phyloP scores from a whole-genome alignment of 2,888 invertebrate species.

The Dendrolimus pini region DNA sequence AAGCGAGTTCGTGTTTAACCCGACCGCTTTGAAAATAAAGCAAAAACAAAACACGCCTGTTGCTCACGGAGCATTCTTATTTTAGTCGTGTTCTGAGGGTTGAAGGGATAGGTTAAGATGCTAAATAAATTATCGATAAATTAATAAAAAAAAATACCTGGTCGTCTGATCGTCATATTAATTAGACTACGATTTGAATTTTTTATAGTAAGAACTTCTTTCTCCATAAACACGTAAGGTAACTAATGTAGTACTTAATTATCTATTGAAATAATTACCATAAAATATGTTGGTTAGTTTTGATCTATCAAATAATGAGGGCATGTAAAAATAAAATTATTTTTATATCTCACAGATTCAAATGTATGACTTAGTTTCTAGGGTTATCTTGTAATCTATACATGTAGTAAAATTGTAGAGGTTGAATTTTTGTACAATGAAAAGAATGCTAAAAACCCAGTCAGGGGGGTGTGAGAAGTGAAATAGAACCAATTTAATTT shows the following conservation, averaged over 20 bases:
- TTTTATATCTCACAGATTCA: too few relatives aligned
- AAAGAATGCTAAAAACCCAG: too few relatives aligned
- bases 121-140: conserved; percentile 11
- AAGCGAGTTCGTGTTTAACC: conserved; percentile 24
- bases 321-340: too few relatives aligned
- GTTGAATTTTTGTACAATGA: too few relatives aligned
- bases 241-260: background rate
- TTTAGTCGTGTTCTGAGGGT: conserved; percentile 27
- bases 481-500: too few relatives aligned
- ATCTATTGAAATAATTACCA: background rate
- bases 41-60: conserved; percentile 32
- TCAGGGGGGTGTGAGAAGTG: too few relatives aligned
- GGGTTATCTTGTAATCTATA: too few relatives aligned
- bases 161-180: too few relatives aligned
- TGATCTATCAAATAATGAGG: too few relatives aligned
- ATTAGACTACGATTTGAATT: background rate
- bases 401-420: too few relatives aligned
- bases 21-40: conserved; percentile 24
- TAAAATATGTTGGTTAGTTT: background rate
- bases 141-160: background rate
- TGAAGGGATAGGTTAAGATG: conserved; percentile 7
- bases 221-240: background rate
- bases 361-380: too few relatives aligned
- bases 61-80: conserved; percentile 34
- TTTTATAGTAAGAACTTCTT: background rate